Base-by-base conservation (phyloP, 2,113 vertebrate species). In the Hucho hucho region DNA sequence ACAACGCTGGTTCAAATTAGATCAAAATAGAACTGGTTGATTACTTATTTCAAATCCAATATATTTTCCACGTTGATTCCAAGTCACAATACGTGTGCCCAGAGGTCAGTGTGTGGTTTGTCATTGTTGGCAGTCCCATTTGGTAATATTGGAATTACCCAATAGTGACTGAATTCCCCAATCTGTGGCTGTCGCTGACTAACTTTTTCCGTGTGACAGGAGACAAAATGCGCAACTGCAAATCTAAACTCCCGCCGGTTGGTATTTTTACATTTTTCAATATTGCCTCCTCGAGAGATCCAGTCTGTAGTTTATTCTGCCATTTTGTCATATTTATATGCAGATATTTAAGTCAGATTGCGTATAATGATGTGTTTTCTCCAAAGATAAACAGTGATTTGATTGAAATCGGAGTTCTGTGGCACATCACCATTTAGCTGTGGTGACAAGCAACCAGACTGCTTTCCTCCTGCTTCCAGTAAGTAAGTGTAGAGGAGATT, bases 301-400 rank as follows among this genome's bases (percentile, higher is more conserved):
- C 63, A 22, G 49, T 56, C 12, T 16, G 0, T 12, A 32, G 64
- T 16, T 75, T 81, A 32, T 43, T 67, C 75, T 81, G 69, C 75
- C 78, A 81, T 83, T 58, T 75, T 81, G 77, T 82, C 80, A 85
- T 91, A 89, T 89, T 90, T 90, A 84, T 83, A 88, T 84, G 78
- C 77, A 80, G 81, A 85, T 78, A 84, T 90, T 91, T 81, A 84
- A 87, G 16, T 73, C 77, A 76, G 84, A 76, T 82, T 88, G 75
- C 75, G 84, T 87, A 88, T 92, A 93, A 92, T 92, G 81, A 91
- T 89, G 88, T 78, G 87, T 78, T 89, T 86, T 84, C 79, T 71
- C 49, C 72, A 75, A 88, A 90, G 80, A 89, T 87, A 92, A 92
- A 92, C 84, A 91, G 77, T 64, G 84, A 92, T 87, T 90, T 84